Conservation (phyloP, 2,797 vertebrate genomes). For the Margarornis squamiger region DNA sequence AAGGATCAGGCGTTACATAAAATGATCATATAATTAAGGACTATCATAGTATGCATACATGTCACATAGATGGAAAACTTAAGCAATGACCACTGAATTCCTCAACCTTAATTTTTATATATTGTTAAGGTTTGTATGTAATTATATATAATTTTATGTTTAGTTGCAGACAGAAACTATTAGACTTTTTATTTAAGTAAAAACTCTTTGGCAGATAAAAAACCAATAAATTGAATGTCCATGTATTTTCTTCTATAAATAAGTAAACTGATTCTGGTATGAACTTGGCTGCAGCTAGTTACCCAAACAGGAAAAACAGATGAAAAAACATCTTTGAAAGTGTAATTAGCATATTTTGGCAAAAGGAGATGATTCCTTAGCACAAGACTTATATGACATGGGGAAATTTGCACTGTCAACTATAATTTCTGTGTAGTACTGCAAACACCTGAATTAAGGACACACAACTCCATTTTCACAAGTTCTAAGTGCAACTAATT, state of each 20-base stretch:
- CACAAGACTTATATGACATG: background rate
- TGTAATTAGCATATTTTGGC: background rate
- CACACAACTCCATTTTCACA: background rate
- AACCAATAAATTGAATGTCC: background rate
- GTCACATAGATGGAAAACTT: background rate
- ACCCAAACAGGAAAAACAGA: background rate
- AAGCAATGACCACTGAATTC: background rate
- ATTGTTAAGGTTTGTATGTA: background rate
- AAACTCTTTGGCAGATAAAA: background rate
- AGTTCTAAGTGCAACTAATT: constrained; percentile 25
- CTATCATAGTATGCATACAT: background rate
- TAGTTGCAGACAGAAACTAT: background rate
- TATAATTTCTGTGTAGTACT: background rate
- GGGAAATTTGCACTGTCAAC: background rate
- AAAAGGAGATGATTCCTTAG: background rate
- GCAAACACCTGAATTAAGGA: constrained; percentile 6
- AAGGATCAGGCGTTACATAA: background rate
- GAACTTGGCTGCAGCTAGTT: background rate
- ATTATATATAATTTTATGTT: background rate
- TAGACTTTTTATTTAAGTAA: background rate
- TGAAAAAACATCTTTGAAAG: background rate
- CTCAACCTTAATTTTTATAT: background rate
- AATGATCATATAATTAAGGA: background rate
- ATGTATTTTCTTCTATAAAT: background rate
- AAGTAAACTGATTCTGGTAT: background rate